These are phyloP conservation scores for Polylopha cassiicola DNA, from an alignment of 2,888 invertebrate genomes.

Conservation along the genomic window DNA sequence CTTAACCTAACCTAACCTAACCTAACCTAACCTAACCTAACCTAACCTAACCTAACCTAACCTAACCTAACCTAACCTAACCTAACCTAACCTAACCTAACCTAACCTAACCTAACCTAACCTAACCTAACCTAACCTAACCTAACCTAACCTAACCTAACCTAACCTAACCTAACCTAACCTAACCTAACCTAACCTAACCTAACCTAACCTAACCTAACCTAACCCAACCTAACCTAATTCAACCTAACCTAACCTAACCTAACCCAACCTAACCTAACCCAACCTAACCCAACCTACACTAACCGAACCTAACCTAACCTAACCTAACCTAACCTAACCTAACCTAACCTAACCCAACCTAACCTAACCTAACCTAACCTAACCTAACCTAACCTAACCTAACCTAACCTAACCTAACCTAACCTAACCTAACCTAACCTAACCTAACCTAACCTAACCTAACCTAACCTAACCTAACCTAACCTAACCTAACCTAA, in stretches of 20 bases:
- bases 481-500: constrained; percentile 21
- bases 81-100: constrained; percentile 22
- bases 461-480: constrained; percentile 22
- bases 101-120: constrained; percentile 23
- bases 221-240: constrained; percentile 18
- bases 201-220: constrained; percentile 22
- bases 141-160: constrained; percentile 21
- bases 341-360: constrained; percentile 20
- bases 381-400: constrained; percentile 21
- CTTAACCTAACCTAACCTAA: constrained; percentile 22
- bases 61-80: constrained; percentile 22
- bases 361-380: constrained; percentile 18
- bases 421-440: constrained; percentile 22
- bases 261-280: constrained; percentile 22
- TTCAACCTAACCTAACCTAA: constrained; percentile 19
- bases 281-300: constrained; percentile 21
- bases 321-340: constrained; percentile 23
- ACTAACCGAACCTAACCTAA: constrained; percentile 22
- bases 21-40: constrained; percentile 20
- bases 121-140: constrained; percentile 22
- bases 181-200: constrained; percentile 20
- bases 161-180: constrained; percentile 20
- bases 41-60: constrained; percentile 18
- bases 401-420: constrained; percentile 21
- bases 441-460: constrained; percentile 14